These are phyloP conservation scores for Elysia crispata DNA, from an alignment of 2,888 invertebrate species.

Conservation along the genomic window DNA sequence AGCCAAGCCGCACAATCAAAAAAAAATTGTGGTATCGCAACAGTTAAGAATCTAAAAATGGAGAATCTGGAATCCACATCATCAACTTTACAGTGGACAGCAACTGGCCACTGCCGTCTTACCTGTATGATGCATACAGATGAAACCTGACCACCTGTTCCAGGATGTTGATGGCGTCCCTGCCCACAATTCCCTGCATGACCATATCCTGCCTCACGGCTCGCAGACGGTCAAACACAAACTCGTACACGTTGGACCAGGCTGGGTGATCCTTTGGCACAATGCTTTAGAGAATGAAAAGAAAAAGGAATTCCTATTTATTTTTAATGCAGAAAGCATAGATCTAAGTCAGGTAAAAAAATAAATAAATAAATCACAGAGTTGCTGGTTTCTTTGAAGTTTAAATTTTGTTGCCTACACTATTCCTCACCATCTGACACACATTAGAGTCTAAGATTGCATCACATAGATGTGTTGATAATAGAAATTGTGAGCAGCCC, in stretches of 20 bases:
- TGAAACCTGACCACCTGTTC: constrained; percentile 88
- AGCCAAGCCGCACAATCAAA: too few relatives aligned
- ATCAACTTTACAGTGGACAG: too few relatives aligned
- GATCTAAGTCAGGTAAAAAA: neutral
- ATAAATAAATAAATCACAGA: neutral
- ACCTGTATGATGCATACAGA: constrained; percentile 85
- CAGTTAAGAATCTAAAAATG: too few relatives aligned
- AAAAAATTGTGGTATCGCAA: too few relatives aligned
- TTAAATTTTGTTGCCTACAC: too few relatives aligned
- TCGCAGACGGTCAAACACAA: constrained; percentile 86
- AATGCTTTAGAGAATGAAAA: constrained; percentile 65
- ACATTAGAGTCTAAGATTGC: too few relatives aligned
- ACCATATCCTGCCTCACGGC: constrained; percentile 88
- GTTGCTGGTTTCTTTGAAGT: neutral
- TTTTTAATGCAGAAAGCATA: neutral
- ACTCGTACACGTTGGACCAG: constrained; percentile 84
- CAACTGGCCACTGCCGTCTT: too few relatives aligned
- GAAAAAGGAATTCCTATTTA: neutral
- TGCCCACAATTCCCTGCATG: constrained; percentile 83
- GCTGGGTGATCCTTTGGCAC: constrained; percentile 74
- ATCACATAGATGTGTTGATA: too few relatives aligned
- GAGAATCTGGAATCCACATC: too few relatives aligned
- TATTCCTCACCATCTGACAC: too few relatives aligned
- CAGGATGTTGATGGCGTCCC: constrained; percentile 81
- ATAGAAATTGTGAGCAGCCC: too few relatives aligned